Evolutionary conservation across 2,113 vertebrate species (phyloP).

Genomic region (Prolemur simus): DNA sequence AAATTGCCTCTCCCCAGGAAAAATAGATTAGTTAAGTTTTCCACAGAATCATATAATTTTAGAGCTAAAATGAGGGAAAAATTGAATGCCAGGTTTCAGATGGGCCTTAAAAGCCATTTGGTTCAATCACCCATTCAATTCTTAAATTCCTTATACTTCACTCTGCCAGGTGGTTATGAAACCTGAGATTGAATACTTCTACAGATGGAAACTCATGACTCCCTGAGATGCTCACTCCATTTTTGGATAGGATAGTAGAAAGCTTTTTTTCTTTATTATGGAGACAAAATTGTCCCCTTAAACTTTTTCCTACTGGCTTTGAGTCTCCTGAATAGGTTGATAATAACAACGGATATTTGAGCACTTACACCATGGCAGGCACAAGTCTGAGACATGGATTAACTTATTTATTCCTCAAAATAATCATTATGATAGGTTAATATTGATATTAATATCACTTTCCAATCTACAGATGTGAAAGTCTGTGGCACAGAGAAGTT

Average conservation of each 20-base stretch:
- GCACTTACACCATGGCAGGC: neutral
- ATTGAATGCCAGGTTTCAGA: neutral
- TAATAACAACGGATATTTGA: neutral
- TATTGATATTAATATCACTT: neutral
- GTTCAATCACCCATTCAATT: neutral
- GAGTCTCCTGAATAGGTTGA: neutral
- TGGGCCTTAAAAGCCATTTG: neutral
- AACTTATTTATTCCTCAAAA: neutral
- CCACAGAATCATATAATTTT: neutral
- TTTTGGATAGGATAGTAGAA: neutral
- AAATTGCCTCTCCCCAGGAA: neutral
- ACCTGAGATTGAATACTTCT: neutral
- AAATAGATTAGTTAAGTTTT: neutral
- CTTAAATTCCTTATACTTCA: neutral
- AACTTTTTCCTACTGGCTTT: neutral
- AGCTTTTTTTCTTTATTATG: neutral
- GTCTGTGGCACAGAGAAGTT: neutral
- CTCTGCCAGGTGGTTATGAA: neutral
- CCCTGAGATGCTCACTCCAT: neutral
- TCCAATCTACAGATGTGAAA: neutral
- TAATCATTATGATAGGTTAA: neutral
- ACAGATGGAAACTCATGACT: neutral
- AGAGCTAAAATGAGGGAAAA: slow-evolving; percentile 30
- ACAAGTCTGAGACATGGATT: neutral
- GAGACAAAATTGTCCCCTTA: neutral